A percentile compares a stretch with the other conserved stretches of the same genome.
phyloP scores from a whole-genome alignment of 2,797 vertebrate species.

The Labroides dimidiatus region DNA sequence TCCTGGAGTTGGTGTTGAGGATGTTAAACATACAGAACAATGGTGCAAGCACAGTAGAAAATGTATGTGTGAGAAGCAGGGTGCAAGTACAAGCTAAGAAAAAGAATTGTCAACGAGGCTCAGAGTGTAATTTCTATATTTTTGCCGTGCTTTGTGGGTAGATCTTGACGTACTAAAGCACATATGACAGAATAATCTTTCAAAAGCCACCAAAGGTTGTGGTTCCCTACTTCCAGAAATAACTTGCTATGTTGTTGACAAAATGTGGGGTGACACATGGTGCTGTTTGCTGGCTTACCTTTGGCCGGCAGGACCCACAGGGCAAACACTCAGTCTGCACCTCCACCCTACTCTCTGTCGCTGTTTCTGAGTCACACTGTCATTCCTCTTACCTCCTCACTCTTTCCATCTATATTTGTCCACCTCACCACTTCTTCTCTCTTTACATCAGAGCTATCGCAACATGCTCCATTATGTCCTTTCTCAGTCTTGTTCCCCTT shows the following conservation, averaged over 20 bases:
- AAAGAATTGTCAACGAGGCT: slow-evolving; percentile 50
- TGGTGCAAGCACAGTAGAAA: slow-evolving; percentile 3
- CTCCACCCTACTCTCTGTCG: slow-evolving; percentile 51
- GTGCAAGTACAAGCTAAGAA: slow-evolving; percentile 7
- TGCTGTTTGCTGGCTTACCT: slow-evolving; percentile 62
- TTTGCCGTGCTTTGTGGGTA: slow-evolving; percentile 23
- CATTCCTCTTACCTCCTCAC: slow-evolving; percentile 34
- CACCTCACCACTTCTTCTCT: slow-evolving; percentile 28
- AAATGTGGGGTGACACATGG: slow-evolving; percentile 67
- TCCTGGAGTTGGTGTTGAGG: slow-evolving; percentile 39
- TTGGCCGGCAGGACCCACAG: slow-evolving; percentile 37
- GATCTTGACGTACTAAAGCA: slow-evolving; percentile 2
- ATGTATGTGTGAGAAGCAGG: background rate
- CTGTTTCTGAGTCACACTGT: slow-evolving; percentile 48
- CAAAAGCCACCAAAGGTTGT: slow-evolving; percentile 2
- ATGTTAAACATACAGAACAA: slow-evolving; percentile 64
- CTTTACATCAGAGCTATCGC: slow-evolving; percentile 27
- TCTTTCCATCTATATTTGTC: slow-evolving; percentile 29
- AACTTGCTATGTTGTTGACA: slow-evolving; percentile 56
- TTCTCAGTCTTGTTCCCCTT: background rate
- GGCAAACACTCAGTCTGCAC: slow-evolving; percentile 64
- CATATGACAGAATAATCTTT: background rate
- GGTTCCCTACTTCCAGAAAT: slow-evolving; percentile 54
- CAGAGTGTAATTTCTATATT: slow-evolving; percentile 24
- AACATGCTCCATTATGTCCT: background rate